Evolutionary conservation across 1,140 invertebrate species (phyloP), one percentile per base, ranked within the genome.

Genomic region (Drosophila virilis): DNA sequence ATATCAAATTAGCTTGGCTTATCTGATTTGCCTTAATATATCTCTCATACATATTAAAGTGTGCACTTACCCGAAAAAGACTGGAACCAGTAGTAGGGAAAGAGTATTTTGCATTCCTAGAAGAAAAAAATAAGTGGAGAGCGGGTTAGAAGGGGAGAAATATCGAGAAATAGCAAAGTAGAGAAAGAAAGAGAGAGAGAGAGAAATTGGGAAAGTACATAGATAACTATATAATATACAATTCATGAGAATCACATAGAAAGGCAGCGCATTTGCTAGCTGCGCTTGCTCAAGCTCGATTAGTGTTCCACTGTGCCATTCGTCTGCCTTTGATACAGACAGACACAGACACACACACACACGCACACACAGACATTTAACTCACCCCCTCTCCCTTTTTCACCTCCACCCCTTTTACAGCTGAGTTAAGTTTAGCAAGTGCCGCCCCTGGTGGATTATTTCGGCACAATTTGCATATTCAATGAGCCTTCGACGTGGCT

Each of bases 381-480:
- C 12, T 15, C 8, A 1, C 12, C 37, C 10, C 0, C 12, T 5
- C 8, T 8, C 51, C 12, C 6, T 8, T 2, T 10, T 8, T 6
- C 59, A 45, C 6, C 37, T 8, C 32, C 22, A 17, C 17, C 1
- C 1, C 17, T 1, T 17, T 54, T 15, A 9, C 46, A 32, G 35
- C 51, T 58, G 28, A 32, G 74, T 78, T 37, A 67, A 65, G 74
- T 65, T 71, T 48, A 66, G 37, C 57, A 66, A 38, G 59, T 66
- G 57, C 48, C 43, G 57, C 66, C 58, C 37, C 72, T 59, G 17
- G 67, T 75, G 74, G 61, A 58, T 78, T 85, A 76, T 86, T 86
- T 86, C 66, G 84, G 84, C 82, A 78, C 88, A 89, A 89, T 88
- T 89, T 88, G 84, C 80, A 88, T 88, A 88, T 89, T 88, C 84